These are phyloP conservation scores for Drosophila kohkoa DNA, from an alignment of 1,140 invertebrate genomes.

Conservation along the genomic window DNA sequence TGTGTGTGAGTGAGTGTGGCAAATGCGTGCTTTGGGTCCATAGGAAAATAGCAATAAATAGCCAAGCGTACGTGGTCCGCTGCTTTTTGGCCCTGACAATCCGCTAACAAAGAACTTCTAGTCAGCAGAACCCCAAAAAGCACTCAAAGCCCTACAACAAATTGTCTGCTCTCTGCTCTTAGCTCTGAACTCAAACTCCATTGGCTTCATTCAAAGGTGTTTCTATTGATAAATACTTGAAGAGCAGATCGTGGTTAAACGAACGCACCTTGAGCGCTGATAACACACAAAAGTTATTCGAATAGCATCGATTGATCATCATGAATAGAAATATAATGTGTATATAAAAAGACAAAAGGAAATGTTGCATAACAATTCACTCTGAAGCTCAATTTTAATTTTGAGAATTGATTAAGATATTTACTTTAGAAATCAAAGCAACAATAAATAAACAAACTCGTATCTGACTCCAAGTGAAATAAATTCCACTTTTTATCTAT, in stretches of 20 bases:
- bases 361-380: not conserved
- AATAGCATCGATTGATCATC: conserved; percentile 9
- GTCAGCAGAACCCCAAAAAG: conserved; percentile 63
- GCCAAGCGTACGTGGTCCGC: conserved; percentile 18
- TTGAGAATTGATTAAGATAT: too few species aligned
- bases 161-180: conserved; percentile 36
- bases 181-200: too few species aligned
- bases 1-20: conserved; percentile 8
- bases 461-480: not conserved
- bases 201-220: conserved; percentile 56
- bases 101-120: conserved; percentile 62
- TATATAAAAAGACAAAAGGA: not conserved
- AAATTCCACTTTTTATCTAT: not conserved
- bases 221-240: conserved; percentile 40
- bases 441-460: conserved; percentile 9
- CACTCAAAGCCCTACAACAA: conserved; percentile 74
- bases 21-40: conserved; percentile 49
- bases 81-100: conserved; percentile 27
- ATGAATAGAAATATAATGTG: not conserved
- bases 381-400: too few species aligned
- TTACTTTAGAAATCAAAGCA: not conserved
- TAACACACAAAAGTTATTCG: conserved; percentile 36
- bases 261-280: conserved; percentile 20
- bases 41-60: conserved; percentile 74
- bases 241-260: not conserved